Evolutionary conservation across 2,113 vertebrate species (phyloP).

Genomic region (Mustelus asterias): DNA sequence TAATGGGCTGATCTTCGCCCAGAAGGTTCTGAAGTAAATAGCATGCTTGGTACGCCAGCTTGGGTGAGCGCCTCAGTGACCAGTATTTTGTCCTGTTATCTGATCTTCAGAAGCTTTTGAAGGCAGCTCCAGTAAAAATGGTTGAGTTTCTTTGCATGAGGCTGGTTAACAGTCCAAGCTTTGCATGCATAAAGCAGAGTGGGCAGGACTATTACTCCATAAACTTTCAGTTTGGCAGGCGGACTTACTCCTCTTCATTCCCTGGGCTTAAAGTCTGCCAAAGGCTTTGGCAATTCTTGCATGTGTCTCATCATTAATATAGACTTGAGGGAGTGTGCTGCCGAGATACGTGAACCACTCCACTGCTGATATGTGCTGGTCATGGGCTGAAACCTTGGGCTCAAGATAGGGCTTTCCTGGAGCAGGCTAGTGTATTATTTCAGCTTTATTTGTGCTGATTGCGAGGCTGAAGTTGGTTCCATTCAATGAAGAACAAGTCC

Average conservation of each 20-base stretch:
- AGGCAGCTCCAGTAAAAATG: too few species aligned
- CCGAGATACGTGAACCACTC: neutral
- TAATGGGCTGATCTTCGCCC: neutral
- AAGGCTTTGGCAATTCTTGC: neutral
- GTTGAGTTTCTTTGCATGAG: too few species aligned
- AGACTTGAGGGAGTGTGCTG: neutral
- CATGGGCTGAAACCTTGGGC: neutral
- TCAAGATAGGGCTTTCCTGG: neutral
- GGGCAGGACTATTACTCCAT: neutral
- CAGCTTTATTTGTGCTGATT: neutral
- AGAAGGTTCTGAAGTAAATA: neutral
- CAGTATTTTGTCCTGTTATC: too few species aligned
- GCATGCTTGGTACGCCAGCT: neutral
- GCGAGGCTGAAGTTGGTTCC: neutral
- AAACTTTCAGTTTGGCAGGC: neutral
- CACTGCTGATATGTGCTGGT: neutral
- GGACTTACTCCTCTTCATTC: neutral
- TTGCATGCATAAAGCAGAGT: neutral
- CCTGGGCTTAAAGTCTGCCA: too few species aligned
- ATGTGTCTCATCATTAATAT: neutral
- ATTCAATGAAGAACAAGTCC: neutral
- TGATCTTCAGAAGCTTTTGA: too few species aligned
- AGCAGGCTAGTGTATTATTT: neutral
- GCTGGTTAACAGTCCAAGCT: neutral
- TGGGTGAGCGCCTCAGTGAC: too few species aligned